These are phyloP conservation scores for Vipera ursinii DNA, from an alignment of 2,797 vertebrate genomes.

Conservation along the genomic window DNA sequence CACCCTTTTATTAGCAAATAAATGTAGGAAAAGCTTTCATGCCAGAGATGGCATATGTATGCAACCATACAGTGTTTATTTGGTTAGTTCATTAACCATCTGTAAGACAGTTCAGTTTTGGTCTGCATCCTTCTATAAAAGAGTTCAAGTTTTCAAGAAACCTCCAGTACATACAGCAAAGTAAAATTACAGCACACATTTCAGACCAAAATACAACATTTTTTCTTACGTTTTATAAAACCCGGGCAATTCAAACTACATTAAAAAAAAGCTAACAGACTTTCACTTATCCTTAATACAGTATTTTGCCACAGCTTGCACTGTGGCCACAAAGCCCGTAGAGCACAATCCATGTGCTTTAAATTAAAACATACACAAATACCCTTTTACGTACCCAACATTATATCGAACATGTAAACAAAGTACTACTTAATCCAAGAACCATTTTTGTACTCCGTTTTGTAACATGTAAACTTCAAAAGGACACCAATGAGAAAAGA, in stretches of 20 bases:
- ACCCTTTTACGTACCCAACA: conserved; percentile 47
- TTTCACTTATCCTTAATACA: conserved; percentile 72
- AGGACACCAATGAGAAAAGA: conserved; percentile 43
- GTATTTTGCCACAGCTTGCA: conserved; percentile 71
- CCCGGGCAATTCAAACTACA: conserved; percentile 76
- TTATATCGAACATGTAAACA: conserved; percentile 56
- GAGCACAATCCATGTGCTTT: conserved; percentile 61
- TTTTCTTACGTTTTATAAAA: conserved; percentile 78
- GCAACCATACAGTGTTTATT: conserved; percentile 72
- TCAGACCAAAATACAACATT: conserved; percentile 80
- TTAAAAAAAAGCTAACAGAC: conserved; percentile 74
- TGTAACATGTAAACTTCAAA: conserved; percentile 56
- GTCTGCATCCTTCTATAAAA: conserved; percentile 78
- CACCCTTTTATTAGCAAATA: conserved; percentile 31
- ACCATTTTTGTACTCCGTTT: conserved; percentile 49
- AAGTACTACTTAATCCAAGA: conserved; percentile 60
- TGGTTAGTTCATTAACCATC: conserved; percentile 74
- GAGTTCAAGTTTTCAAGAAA: conserved; percentile 79
- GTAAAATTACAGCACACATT: conserved; percentile 75
- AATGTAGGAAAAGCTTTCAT: neutral
- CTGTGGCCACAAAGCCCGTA: conserved; percentile 59
- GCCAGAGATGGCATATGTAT: conserved; percentile 44
- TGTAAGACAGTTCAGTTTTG: conserved; percentile 74
- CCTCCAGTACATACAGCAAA: conserved; percentile 76
- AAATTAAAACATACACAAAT: conserved; percentile 12